Evolutionary conservation across 2,113 vertebrate genomes (phyloP), one percentile per base, ranked within the genome.

Genomic region (Micronycteris hirsuta): DNA sequence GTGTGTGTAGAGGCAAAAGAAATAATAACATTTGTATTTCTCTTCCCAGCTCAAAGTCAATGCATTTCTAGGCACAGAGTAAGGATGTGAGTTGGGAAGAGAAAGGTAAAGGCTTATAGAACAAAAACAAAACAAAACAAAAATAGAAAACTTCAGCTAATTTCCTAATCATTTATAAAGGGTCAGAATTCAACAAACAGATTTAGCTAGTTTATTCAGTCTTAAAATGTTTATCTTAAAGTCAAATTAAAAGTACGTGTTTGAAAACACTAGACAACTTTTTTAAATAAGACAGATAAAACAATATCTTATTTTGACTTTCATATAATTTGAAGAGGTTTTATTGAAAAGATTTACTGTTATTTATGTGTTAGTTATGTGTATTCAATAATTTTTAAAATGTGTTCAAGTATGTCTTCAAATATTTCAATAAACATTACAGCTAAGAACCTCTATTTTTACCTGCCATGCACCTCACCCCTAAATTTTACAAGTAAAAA

Each of bases 311-410:
- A 49, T 81, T 96, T 91, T 95, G 86, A 81, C 63, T 89, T 90
- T 52, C 15, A 22, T 11, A 13, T 33, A 58, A 47, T 92, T 96
- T 87, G 36, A 36, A 84, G 93, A 74, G 19, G 47, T 74, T 76
- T 56, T 20, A 43, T 56, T 91, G 58, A 56, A 58, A 91, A 68
- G 45, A 76, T n/a, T 63, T 52, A 14, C 38, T 89, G 56, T 88
- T 83, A 14, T 83, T 49, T 36, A 36, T n/a, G 36, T 22, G 26
- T 47, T 47, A 43, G 3, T 22, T 33, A n/a, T n/a, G n/a, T n/a
- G n/a, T n/a, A n/a, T n/a, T 95, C 61, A 81, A 91, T 89, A 84
- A 93, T 93, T 77, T 86, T 77, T 90, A 96, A 96, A 94, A 77
- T 91, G 89, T 89, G 70, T 85, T 84, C 93, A 93, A 68, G 38